Base-by-base conservation (phyloP, 2,888 invertebrate genomes). In the Andrena fulva region DNA sequence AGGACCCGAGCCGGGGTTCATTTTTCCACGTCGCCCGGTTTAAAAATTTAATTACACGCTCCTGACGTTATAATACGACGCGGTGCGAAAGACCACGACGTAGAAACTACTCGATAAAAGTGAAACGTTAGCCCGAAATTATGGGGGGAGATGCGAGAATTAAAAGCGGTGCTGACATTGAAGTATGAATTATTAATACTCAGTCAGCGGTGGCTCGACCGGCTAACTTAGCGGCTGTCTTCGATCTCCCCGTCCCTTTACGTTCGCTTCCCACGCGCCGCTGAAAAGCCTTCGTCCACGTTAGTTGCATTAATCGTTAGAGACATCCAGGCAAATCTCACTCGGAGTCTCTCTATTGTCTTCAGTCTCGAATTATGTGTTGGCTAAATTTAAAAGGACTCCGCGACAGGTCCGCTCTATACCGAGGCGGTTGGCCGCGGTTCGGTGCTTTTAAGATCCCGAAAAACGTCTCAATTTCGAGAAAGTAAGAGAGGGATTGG, bases 181-280 rank as follows among this genome's bases (percentile, higher is more conserved):
- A 78, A 81, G 64, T 83, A 88, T 88, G 84, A 88, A 88, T 88
- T 88, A 88, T 87, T 87, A 88, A 88, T 88, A 82, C 76, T 67
- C 75, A 52, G 77, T 66, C 75, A 48, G 77, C 70, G 75, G 63
- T 69, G 72, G 77, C 50, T 71, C 63, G 67, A 24, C 24, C 33
- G 66, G 54, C 66, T 10, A 67, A 54, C 31, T 62, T 67, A 48
- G 54, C 62, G 48, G 56, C 52, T 42, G 64, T 72, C 67, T 59
- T 68, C 72, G 71, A 78, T 67, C 63, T n/a, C 50, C 71, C 24
- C 35, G 60, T 71, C 67, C 42, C 66, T 54, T 62, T 52, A 31
- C 35, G 52, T 50, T 24, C 27, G 56, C 77, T 48, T 77, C 62
- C 72, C 76, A 59, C 70, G 74, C 74, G 60, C n/a, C 10, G 12